Evolutionary conservation across 2,113 vertebrate genomes (phyloP).

Genomic region (Heptranchias perlo): DNA sequence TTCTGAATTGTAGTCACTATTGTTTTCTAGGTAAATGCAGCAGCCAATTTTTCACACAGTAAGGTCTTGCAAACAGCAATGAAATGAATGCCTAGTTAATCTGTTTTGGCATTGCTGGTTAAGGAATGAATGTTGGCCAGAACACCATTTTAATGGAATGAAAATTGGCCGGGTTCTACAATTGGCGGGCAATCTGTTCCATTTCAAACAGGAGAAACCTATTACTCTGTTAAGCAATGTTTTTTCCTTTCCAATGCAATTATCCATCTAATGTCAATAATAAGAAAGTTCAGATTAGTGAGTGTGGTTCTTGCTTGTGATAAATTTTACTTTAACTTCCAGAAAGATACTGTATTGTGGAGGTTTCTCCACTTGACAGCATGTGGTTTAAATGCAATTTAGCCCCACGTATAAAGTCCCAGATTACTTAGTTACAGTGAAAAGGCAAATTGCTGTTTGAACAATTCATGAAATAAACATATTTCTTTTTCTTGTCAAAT

Average conservation of each 20-base stretch:
- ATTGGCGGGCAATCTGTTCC: not conserved
- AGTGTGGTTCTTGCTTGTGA: no score
- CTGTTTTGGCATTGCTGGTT: not conserved
- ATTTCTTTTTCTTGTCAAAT: not conserved
- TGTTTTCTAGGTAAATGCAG: not conserved
- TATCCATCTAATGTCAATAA: not conserved
- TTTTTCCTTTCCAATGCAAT: not conserved
- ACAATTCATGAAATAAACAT: not conserved
- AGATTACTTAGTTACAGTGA: not conserved
- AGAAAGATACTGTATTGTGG: not conserved
- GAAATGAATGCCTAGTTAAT: not conserved
- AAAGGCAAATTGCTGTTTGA: no score
- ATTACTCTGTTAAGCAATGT: not conserved
- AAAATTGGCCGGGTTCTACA: not conserved
- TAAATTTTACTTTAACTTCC: not conserved
- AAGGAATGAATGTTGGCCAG: not conserved
- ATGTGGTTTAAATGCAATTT: not conserved
- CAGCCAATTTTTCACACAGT: not conserved
- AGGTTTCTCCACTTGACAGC: not conserved
- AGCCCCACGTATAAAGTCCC: no score
- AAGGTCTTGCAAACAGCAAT: not conserved
- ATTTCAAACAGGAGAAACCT: not conserved
- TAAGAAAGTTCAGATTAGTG: not conserved
- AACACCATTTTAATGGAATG: not conserved
- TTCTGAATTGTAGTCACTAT: not conserved